A percentile compares a stretch with the other conserved stretches of the same genome.
phyloP scores from a whole-genome alignment of 2,797 vertebrate species.

The Danio kyathit region DNA sequence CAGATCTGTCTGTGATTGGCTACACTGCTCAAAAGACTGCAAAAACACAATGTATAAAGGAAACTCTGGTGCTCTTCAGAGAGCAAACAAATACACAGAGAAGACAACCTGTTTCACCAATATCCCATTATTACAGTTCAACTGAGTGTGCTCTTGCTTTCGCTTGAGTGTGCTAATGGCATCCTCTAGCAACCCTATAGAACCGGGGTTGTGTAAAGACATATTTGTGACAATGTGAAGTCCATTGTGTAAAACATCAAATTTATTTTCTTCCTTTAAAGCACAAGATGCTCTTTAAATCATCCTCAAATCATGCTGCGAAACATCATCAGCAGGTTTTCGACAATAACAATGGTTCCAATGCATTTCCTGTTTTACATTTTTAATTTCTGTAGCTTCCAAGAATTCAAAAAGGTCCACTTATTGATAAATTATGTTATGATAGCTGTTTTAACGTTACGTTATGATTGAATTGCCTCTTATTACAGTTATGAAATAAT shows the following conservation, averaged over 20 bases:
- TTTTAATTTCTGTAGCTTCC: too few relatives aligned
- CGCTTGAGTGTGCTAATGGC: background rate
- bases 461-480: too few relatives aligned
- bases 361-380: too few relatives aligned
- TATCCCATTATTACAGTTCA: background rate
- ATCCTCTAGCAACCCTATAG: background rate
- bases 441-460: too few relatives aligned
- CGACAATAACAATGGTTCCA: background rate
- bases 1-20: too few relatives aligned
- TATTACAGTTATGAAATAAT: too few relatives aligned
- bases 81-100: background rate
- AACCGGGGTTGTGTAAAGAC: background rate
- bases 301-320: background rate
- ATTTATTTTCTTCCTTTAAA: background rate
- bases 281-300: background rate
- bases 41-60: background rate
- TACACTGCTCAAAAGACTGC: too few relatives aligned
- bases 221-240: background rate
- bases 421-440: too few relatives aligned
- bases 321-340: background rate
- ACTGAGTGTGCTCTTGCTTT: background rate
- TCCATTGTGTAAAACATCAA: background rate
- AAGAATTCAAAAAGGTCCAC: too few relatives aligned
- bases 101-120: background rate
- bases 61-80: background rate